These are phyloP conservation scores for Argya squamiceps DNA, from an alignment of 2,797 vertebrate species.

Conservation along the genomic window DNA sequence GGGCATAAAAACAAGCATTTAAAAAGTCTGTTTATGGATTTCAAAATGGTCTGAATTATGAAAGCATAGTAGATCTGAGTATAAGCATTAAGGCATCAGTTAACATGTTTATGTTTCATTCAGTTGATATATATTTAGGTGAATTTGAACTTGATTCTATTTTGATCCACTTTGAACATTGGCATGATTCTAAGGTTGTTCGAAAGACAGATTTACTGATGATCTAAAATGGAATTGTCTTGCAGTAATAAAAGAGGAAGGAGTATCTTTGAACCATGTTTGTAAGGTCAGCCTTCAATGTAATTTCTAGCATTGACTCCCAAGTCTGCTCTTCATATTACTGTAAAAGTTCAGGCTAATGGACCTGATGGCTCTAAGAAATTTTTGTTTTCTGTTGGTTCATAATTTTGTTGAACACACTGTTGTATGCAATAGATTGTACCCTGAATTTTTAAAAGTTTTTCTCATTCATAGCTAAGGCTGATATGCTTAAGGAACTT, in stretches of 20 bases:
- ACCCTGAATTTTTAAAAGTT: neutral
- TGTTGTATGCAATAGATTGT: neutral
- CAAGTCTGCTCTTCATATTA: neutral
- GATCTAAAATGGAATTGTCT: neutral
- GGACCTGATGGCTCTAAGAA: neutral
- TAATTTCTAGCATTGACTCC: neutral
- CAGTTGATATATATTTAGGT: neutral
- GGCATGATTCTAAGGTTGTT: neutral
- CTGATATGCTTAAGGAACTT: neutral
- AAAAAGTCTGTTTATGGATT: neutral
- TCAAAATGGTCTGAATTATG: neutral
- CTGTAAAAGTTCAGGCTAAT: neutral
- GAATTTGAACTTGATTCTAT: neutral
- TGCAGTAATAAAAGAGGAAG: neutral
- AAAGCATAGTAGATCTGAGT: neutral
- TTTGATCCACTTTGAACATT: neutral
- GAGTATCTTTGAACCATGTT: neutral
- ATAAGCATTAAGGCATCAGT: neutral
- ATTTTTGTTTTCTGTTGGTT: neutral
- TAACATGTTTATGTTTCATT: neutral
- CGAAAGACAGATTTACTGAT: rapidly evolving
- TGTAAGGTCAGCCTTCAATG: neutral
- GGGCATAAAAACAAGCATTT: neutral
- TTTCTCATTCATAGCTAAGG: neutral
- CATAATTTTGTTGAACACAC: neutral